Evolutionary conservation across 2,888 invertebrate species (phyloP).

Genomic region (Ormyrus labotus): DNA sequence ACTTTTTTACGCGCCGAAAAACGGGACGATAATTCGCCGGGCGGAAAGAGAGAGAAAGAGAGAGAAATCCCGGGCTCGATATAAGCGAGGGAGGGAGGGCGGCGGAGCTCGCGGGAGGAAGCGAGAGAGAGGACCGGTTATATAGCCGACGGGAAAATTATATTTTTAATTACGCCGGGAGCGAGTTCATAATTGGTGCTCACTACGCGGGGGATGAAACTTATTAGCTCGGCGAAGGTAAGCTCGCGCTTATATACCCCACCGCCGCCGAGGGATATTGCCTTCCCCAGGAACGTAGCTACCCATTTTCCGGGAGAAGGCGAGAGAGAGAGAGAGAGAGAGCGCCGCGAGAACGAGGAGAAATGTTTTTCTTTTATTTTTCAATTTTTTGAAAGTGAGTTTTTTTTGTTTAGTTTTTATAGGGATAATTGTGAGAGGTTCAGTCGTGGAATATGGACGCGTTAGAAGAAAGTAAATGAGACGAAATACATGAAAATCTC

Average conservation of each 20-base stretch:
- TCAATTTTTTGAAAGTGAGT: too few species aligned
- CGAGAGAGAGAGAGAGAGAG: too few species aligned
- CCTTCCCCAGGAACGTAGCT: background rate
- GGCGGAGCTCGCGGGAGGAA: background rate
- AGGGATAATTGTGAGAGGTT: too few species aligned
- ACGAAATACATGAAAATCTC: too few species aligned
- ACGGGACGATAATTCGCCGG: conserved; percentile 44
- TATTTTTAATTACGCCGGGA: conserved; percentile 69
- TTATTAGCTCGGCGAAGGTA: conserved; percentile 69
- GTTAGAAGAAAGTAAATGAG: too few species aligned
- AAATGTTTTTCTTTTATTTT: too few species aligned
- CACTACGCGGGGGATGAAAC: conserved; percentile 75
- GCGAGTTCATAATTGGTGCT: conserved; percentile 75
- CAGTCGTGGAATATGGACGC: too few species aligned
- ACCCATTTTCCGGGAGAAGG: too few species aligned
- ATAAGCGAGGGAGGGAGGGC: background rate
- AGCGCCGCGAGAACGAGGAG: too few species aligned
- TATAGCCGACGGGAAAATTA: conserved; percentile 47
- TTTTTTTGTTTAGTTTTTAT: too few species aligned
- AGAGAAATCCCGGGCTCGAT: too few species aligned
- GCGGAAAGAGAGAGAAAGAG: background rate
- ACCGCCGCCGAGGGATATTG: conserved; percentile 12
- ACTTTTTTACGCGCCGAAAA: background rate
- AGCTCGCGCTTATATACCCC: conserved; percentile 50
- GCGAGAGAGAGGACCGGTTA: background rate